A percentile compares a stretch with the other conserved stretches of the same genome.
Evolutionary conservation across 2,113 vertebrate genomes (phyloP).

Genomic region (Ceyx margarethae): DNA sequence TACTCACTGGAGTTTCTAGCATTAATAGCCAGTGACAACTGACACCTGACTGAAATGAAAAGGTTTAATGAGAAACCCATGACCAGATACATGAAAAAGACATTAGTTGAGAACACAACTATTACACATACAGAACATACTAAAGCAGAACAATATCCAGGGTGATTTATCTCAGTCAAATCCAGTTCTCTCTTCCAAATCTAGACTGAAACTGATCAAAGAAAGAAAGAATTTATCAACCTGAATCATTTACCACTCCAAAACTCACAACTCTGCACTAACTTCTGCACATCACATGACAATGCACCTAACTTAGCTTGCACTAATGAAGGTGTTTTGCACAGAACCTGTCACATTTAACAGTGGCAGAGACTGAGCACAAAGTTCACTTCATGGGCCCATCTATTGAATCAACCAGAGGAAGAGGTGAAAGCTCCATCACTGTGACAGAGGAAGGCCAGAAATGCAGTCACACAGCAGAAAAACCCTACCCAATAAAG

Average conservation of each 20-base stretch:
- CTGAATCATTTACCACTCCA: too few species aligned
- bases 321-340: background rate
- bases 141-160: too few species aligned
- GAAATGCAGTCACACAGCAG: background rate
- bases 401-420: background rate
- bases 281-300: background rate
- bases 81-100: too few species aligned
- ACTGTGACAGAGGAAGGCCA: background rate
- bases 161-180: too few species aligned
- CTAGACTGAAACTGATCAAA: too few species aligned
- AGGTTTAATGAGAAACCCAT: too few species aligned
- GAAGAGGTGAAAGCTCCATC: background rate
- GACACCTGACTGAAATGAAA: background rate
- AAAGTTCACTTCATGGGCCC: background rate
- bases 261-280: too few species aligned
- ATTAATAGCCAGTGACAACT: background rate
- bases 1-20: background rate
- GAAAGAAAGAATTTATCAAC: too few species aligned
- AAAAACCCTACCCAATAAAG: background rate
- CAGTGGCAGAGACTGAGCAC: background rate
- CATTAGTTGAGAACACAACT: too few species aligned
- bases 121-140: too few species aligned
- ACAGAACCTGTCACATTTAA: background rate
- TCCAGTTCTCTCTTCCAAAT: too few species aligned
- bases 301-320: background rate